Base-by-base conservation (phyloP, 2,113 vertebrate species). In the Muntiacus reevesi region DNA sequence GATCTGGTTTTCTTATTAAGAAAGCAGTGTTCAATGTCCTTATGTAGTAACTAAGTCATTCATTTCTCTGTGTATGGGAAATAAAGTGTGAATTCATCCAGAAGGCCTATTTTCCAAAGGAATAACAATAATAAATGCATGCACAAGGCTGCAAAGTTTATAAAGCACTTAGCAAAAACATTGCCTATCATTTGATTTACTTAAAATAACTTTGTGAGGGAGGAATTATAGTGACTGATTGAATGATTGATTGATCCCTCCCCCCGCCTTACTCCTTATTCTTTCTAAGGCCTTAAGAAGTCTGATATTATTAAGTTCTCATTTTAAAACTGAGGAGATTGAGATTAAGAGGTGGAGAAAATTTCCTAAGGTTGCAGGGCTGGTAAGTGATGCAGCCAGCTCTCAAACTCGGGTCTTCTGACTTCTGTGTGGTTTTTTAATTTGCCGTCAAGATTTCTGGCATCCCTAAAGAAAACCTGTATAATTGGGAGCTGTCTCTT, bases 1-100 rank as follows among this genome's bases (percentile, higher is more conserved):
- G 71, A 62, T 95, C 91, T 93, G 21, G 30, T 81, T 97, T 97
- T 91, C 78, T 89, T 90, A 64, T 89, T 94, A 54, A 93, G 50
- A 62, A 95, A 89, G 57, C 30, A 92, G 62, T 52, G 28, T 59
- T 71, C 47, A 15, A 12, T 87, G 21, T 71, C 50, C 23, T 87
- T 64, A 36, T 2, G 10, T 43, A 54, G 27, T 71, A 87, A 82
- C 4, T 92, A 50, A 97, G 43, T 50, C 33, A 82, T 33, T 55
- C 67, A 19, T 81, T 89, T 91, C 92, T 85, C 88, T 94, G 28
- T 27, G 85, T 85, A 30, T 71, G 43, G 86, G 19, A 84, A 89
- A 74, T 57, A 47, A 92, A 76, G 33, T 71, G 19, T 52, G 62
- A 87, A 64, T 85, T 83, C 91, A 78, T 79, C 81, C 52, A 74